Evolutionary conservation across 2,888 invertebrate species (phyloP).

Genomic region (Eupithecia insigniata): DNA sequence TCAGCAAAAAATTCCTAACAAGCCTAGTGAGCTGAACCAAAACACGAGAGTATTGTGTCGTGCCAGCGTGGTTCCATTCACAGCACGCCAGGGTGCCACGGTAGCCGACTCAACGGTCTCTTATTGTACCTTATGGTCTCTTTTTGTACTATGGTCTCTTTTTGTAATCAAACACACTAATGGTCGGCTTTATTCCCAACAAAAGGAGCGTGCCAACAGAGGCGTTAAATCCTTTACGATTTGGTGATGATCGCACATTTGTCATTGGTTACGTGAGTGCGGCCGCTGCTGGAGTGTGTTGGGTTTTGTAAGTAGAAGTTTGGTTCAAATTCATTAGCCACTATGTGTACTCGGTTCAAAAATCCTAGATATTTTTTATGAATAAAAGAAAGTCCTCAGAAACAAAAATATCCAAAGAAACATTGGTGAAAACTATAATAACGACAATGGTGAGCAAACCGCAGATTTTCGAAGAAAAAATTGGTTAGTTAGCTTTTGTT

Average conservation of each 20-base stretch:
- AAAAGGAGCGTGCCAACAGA: slow-evolving; percentile 83
- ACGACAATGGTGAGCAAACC: too few species aligned
- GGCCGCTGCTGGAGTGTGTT: slow-evolving; percentile 48
- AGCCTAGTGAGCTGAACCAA: slow-evolving; percentile 56
- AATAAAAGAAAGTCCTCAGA: too few species aligned
- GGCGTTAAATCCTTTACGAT: slow-evolving; percentile 85
- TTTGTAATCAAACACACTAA: slow-evolving; percentile 79
- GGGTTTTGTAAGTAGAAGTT: not conserved
- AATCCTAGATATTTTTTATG: too few species aligned
- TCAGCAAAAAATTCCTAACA: slow-evolving; percentile 49
- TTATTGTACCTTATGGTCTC: slow-evolving; percentile 66
- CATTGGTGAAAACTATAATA: too few species aligned
- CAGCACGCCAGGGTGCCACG: slow-evolving; percentile 73
- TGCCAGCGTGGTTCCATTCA: slow-evolving; percentile 75
- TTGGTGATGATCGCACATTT: slow-evolving; percentile 80
- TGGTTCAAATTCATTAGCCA: not conserved
- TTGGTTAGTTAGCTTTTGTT: too few species aligned
- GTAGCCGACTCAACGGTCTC: slow-evolving; percentile 73
- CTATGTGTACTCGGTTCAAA: too few species aligned
- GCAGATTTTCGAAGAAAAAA: too few species aligned
- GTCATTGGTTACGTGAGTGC: slow-evolving; percentile 72
- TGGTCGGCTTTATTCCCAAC: slow-evolving; percentile 82
- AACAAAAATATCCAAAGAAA: too few species aligned
- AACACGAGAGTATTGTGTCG: slow-evolving; percentile 63
- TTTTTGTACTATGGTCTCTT: slow-evolving; percentile 42